These are phyloP conservation scores for Agriopis aurantiaria DNA, from an alignment of 2,888 invertebrate species.

Conservation along the genomic window DNA sequence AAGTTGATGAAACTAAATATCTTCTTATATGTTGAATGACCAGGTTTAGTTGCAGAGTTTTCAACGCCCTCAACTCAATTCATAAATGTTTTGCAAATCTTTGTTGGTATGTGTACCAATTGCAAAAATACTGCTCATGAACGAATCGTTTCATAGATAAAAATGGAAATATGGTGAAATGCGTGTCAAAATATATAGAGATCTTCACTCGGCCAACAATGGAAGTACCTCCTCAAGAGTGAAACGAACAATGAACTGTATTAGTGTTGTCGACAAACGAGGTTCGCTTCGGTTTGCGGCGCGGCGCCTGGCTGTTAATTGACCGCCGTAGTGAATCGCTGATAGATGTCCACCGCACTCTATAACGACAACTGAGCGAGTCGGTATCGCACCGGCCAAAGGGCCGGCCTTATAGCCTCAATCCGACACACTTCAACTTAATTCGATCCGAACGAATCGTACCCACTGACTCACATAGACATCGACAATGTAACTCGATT, in stretches of 20 bases:
- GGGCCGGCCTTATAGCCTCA: constrained; percentile 56
- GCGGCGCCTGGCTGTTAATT: constrained; percentile 70
- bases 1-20: background rate
- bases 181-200: constrained; percentile 44
- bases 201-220: constrained; percentile 55
- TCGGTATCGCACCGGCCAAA: constrained; percentile 33
- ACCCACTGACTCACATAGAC: constrained; percentile 55
- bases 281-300: constrained; percentile 57
- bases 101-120: background rate
- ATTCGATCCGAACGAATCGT: constrained; percentile 64
- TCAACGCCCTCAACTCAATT: no score
- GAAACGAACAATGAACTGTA: constrained; percentile 57
- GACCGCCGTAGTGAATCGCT: constrained; percentile 76
- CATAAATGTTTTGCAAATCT: background rate
- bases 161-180: constrained; percentile 34
- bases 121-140: background rate
- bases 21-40: no score
- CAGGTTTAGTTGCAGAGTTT: no score
- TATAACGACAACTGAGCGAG: constrained; percentile 45
- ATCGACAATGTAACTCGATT: constrained; percentile 43
- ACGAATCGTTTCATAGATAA: constrained; percentile 2
- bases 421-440: constrained; percentile 70
- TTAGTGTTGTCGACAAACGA: constrained; percentile 59
- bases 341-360: constrained; percentile 70
- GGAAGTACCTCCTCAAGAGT: constrained; percentile 50